A percentile compares a stretch with the other conserved stretches of the same genome.
phyloP scores from a whole-genome alignment of 2,113 vertebrate genomes.

The Malurus cyaneus region DNA sequence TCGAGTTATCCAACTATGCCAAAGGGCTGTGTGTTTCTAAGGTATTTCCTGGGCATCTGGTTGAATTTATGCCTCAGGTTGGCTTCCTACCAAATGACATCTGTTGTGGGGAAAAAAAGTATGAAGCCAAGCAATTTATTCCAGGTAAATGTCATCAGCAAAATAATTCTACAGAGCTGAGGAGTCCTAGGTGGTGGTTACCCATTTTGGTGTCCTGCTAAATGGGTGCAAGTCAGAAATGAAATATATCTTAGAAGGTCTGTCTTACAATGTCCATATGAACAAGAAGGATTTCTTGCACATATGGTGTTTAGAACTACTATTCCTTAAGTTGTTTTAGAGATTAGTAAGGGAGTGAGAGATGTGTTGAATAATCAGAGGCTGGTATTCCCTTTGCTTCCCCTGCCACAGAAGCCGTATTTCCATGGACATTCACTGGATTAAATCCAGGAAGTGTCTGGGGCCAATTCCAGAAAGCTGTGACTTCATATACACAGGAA shows the following conservation, averaged over 20 bases:
- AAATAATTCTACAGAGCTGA: not conserved
- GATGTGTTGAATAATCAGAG: not conserved
- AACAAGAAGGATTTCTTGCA: not conserved
- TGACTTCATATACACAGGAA: not conserved
- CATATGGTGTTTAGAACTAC: not conserved
- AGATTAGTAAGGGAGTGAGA: not conserved
- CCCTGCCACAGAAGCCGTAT: not conserved
- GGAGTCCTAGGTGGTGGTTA: not conserved
- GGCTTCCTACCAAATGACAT: constrained; percentile 22
- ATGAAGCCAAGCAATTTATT: constrained; percentile 2
- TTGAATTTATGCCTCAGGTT: constrained; percentile 16
- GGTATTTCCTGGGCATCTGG: constrained; percentile 35
- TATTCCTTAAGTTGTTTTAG: not conserved
- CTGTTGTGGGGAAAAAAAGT: not conserved
- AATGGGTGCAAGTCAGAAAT: not conserved
- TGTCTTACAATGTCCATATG: not conserved
- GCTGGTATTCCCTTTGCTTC: constrained; percentile 8
- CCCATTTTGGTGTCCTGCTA: not conserved
- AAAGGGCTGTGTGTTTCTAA: not conserved
- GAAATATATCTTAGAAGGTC: not conserved
- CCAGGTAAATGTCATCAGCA: not conserved
- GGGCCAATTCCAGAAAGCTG: not conserved
- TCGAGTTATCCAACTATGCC: not conserved
- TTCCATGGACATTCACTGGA: not conserved
- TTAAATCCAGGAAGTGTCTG: not conserved